A percentile compares a stretch with the other conserved stretches of the same genome.
Conservation (phyloP, 2,113 vertebrate genomes). For the Turdus rufiventris region DNA sequence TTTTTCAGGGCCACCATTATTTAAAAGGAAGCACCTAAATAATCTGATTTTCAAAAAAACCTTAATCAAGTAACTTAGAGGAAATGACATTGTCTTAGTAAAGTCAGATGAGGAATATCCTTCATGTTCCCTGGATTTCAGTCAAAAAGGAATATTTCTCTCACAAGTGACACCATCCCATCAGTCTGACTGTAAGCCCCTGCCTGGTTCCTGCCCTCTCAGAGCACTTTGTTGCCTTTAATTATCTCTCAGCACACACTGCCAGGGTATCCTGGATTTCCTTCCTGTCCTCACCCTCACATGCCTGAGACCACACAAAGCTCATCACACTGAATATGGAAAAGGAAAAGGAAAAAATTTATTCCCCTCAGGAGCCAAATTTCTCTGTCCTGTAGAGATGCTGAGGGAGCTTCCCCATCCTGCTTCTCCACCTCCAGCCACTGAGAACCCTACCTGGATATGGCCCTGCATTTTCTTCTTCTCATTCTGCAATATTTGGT, state of each 20-base stretch:
- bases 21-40: background rate
- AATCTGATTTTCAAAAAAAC: background rate
- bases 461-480: conserved; percentile 98
- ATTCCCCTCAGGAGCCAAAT: background rate
- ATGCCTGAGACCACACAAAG: background rate
- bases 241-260: background rate
- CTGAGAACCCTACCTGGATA: conserved; percentile 81
- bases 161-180: background rate
- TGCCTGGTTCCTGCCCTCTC: background rate
- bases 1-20: background rate
- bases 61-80: background rate
- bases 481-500: conserved; percentile 92
- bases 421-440: background rate
- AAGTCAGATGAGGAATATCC: background rate
- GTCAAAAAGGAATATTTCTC: background rate
- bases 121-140: background rate
- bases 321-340: background rate
- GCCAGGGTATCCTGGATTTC: background rate
- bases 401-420: background rate
- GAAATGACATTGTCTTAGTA: background rate
- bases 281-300: background rate
- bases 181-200: background rate
- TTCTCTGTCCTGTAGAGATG: rapidly evolving
- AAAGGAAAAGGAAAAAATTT: background rate
- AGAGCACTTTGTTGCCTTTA: background rate